phyloP scores from a whole-genome alignment of 2,113 vertebrate genomes.

The Cariama cristata region DNA sequence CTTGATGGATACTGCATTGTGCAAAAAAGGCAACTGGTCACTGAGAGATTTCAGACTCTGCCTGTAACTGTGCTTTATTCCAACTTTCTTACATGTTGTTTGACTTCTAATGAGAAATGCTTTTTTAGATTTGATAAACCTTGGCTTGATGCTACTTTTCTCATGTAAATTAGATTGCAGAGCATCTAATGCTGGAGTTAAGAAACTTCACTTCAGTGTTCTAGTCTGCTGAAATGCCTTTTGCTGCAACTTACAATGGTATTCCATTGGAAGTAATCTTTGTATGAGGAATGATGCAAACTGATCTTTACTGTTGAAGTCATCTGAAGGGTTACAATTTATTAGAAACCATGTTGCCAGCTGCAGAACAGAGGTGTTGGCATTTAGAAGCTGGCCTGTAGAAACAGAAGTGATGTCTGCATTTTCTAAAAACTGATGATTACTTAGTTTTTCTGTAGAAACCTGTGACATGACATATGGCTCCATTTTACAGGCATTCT shows the following conservation, averaged over 20 bases:
- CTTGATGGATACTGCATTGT: neutral
- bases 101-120: neutral
- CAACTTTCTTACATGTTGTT: neutral
- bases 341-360: neutral
- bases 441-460: neutral
- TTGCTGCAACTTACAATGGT: neutral
- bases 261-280: neutral
- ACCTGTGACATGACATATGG: neutral
- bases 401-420: neutral
- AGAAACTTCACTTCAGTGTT: neutral
- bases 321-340: neutral
- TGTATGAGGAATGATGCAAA: neutral
- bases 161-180: neutral
- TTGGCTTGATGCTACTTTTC: neutral
- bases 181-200: neutral
- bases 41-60: neutral
- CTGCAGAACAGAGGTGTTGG: neutral
- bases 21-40: neutral
- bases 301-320: neutral
- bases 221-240: neutral
- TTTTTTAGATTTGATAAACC: neutral
- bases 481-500: neutral
- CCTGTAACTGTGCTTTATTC: neutral
- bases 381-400: neutral
- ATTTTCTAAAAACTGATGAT: neutral